phyloP scores from a whole-genome alignment of 2,113 vertebrate genomes.

The Notechis scutatus region DNA sequence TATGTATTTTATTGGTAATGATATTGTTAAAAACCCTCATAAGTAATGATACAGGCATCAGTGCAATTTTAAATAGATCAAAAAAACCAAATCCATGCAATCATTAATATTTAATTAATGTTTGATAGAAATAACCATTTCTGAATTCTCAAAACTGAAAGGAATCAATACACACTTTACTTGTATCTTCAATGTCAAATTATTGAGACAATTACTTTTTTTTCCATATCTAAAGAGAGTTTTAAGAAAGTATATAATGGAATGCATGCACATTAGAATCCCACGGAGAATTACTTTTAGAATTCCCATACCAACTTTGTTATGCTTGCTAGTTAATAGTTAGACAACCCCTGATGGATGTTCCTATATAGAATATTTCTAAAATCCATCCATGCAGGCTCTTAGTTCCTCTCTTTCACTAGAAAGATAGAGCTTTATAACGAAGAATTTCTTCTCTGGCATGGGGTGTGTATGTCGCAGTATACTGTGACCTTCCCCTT shows the following conservation, averaged over 20 bases:
- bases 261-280: not conserved
- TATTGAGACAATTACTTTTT: not conserved
- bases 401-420: not conserved
- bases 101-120: not conserved
- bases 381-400: not conserved
- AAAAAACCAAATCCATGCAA: not conserved
- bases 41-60: not conserved
- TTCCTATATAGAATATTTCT: not conserved
- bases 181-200: not conserved
- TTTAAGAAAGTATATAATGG: not conserved
- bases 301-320: not conserved
- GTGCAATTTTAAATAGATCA: not conserved
- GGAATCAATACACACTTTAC: not conserved
- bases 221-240: not conserved
- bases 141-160: not conserved
- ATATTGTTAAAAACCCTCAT: not conserved
- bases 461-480: not conserved
- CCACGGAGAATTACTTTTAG: not conserved
- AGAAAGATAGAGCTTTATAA: not conserved
- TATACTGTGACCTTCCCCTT: not conserved
- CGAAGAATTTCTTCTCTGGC: not conserved
- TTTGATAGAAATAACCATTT: not conserved
- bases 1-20: not conserved
- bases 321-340: not conserved
- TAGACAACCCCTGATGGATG: not conserved